Evolutionary conservation across 2,797 vertebrate species (phyloP), one percentile per base, ranked within the genome.

Genomic region (Falco novaeseelandiae): DNA sequence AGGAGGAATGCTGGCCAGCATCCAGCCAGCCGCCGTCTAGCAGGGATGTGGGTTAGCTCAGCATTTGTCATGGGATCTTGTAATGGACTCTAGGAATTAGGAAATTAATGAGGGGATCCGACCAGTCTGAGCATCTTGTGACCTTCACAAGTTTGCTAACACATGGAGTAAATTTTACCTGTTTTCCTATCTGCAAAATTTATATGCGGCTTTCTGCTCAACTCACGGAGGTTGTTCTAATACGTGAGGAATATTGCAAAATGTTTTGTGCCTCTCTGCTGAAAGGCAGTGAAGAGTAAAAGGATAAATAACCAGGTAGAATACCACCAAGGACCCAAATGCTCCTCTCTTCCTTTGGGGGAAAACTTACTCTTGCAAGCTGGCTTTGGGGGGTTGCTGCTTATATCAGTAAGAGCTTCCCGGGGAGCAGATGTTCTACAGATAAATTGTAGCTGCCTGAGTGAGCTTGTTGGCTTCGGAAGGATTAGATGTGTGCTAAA

Each of bases 1-100:
- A 11, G 5, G 59, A 85, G 79, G 87, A 92, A 96, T 92, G 59
- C 93, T 93, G 93, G 92, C 88, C 83, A 22, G 27, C 7, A 8
- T 34, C 89, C 95, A 93, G 55, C 4, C 83, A 82, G 91, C n/a
- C 9, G 2, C 46, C 7, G 1, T 14, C 70, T 30, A 25, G 5
- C 7, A 2, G 61, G 51, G 93, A 9, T 82, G 62, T 66, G 62
- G 91, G 76, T 87, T 85, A 80, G 84, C 71, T 46, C 71, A 54
- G 90, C 21, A 1, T 66, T 90, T 40, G 15, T 58, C 90, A 80
- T 61, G 88, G 78, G 81, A 85, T 72, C 81, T 73, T 73, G 14
- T 30, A 30, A 55, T 8, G 74, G 51, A 55, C 63, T 71, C 86
- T 13, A 84, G 73, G 52, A 92, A 87, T 87, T 22, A 66, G 49